These are phyloP conservation scores for Galeopterus variegatus DNA, from an alignment of 2,113 vertebrate species.

Conservation along the genomic window DNA sequence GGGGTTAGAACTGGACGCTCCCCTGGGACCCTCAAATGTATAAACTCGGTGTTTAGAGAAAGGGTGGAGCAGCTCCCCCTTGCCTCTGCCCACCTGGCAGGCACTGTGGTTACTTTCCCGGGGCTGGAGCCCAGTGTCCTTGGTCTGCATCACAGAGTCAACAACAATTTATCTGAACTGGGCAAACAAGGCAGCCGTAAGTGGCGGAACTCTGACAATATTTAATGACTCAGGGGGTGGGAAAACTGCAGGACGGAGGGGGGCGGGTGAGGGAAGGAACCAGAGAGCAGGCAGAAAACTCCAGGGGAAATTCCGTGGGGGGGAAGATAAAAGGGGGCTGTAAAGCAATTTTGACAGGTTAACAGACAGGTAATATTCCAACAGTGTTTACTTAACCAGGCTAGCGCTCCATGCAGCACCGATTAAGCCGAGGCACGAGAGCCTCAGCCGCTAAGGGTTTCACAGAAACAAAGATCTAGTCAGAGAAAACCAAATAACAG, in stretches of 20 bases:
- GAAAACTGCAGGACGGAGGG: constrained; percentile 49
- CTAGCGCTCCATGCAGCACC: constrained; percentile 65
- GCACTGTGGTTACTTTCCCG: not conserved
- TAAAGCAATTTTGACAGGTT: constrained; percentile 84
- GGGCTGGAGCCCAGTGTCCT: constrained; percentile 80
- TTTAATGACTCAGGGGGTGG: constrained; percentile 88
- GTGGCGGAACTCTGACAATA: constrained; percentile 85
- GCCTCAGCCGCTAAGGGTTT: not conserved
- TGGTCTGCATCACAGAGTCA: constrained; percentile 78
- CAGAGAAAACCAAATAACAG: constrained; percentile 78
- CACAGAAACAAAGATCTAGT: constrained; percentile 79
- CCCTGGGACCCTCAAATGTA: constrained; percentile 42
- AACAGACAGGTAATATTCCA: constrained; percentile 88
- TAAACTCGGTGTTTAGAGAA: not conserved
- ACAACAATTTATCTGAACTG: constrained; percentile 85
- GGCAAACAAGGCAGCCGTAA: constrained; percentile 87
- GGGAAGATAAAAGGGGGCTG: constrained; percentile 85
- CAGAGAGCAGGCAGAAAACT: constrained; percentile 76
- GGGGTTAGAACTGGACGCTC: not conserved
- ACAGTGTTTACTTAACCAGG: constrained; percentile 85
- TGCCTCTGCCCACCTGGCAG: constrained; percentile 56
- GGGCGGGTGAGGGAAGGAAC: constrained; percentile 50
- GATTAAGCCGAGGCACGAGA: not conserved
- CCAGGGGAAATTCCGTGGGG: constrained; percentile 91
- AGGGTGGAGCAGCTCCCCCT: not conserved